Conservation (phyloP, 2,113 vertebrate species). For the Phylloscopus trochilus region DNA sequence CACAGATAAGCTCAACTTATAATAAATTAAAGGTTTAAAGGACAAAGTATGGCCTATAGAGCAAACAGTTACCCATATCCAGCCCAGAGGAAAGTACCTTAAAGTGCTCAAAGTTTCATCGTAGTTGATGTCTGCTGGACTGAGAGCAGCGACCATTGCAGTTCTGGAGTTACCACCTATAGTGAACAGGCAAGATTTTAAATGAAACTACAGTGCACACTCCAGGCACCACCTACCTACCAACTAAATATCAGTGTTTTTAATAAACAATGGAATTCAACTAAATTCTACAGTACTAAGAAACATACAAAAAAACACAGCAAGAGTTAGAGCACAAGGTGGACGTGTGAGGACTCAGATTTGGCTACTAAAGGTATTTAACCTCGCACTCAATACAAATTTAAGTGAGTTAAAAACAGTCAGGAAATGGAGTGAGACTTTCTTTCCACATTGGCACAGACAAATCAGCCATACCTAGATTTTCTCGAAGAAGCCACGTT, state of each 20-base stretch:
- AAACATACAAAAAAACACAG: not conserved
- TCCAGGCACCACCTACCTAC: not conserved
- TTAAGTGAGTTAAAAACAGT: not conserved
- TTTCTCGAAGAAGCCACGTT: slow-evolving; percentile 98
- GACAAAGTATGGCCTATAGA: not conserved
- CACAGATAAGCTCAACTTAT: not conserved
- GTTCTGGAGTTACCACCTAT: slow-evolving; percentile 93
- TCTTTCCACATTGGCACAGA: not conserved
- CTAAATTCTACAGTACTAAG: not conserved
- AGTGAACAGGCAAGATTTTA: not conserved
- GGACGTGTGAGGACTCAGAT: not conserved
- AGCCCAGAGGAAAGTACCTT: slow-evolving; percentile 75
- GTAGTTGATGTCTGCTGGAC: slow-evolving; percentile 98
- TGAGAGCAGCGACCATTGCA: slow-evolving; percentile 97
- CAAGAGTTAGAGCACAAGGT: not conserved
- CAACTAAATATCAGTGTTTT: not conserved
- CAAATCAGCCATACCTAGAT: slow-evolving; percentile 83
- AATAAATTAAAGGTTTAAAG: not conserved
- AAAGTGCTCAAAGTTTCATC: slow-evolving; percentile 99
- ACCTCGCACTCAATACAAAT: not conserved
- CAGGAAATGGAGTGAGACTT: not conserved
- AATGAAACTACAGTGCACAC: not conserved
- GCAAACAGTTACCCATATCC: not conserved
- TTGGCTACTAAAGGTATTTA: not conserved
- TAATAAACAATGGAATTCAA: not conserved